Conservation (phyloP, 2,797 vertebrate genomes). For the Mustela erminea region DNA sequence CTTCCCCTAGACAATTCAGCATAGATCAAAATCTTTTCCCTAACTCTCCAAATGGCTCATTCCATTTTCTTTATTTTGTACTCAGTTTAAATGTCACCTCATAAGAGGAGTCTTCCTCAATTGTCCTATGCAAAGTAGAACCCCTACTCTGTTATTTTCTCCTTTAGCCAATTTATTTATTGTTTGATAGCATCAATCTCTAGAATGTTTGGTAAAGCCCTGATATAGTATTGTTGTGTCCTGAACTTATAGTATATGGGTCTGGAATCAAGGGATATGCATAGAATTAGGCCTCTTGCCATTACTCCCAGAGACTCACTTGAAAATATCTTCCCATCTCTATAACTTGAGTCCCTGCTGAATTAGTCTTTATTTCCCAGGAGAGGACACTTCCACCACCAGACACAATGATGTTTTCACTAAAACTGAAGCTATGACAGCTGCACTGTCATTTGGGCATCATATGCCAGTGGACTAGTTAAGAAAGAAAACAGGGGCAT, state of each 20-base stretch:
- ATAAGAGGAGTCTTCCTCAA: neutral
- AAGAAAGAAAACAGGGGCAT: neutral
- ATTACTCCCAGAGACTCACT: neutral
- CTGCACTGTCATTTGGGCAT: neutral
- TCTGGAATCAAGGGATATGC: neutral
- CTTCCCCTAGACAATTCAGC: neutral
- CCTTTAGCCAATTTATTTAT: neutral
- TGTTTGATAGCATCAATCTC: neutral
- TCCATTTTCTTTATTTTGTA: neutral
- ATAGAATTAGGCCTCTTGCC: neutral
- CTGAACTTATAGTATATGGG: neutral
- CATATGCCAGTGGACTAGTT: neutral
- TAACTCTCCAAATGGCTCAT: neutral
- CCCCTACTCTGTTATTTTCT: neutral
- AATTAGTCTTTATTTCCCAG: neutral
- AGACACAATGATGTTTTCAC: neutral
- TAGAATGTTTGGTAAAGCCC: neutral
- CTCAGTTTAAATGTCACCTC: neutral
- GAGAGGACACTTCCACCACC: neutral
- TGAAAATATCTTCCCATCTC: neutral
- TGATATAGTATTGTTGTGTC: neutral
- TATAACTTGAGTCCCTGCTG: neutral
- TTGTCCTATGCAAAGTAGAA: neutral
- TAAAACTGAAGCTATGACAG: neutral
- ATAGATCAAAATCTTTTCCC: neutral